Evolutionary conservation across 2,888 invertebrate genomes (phyloP).

Genomic region (Caenorhabditis panamensis): DNA sequence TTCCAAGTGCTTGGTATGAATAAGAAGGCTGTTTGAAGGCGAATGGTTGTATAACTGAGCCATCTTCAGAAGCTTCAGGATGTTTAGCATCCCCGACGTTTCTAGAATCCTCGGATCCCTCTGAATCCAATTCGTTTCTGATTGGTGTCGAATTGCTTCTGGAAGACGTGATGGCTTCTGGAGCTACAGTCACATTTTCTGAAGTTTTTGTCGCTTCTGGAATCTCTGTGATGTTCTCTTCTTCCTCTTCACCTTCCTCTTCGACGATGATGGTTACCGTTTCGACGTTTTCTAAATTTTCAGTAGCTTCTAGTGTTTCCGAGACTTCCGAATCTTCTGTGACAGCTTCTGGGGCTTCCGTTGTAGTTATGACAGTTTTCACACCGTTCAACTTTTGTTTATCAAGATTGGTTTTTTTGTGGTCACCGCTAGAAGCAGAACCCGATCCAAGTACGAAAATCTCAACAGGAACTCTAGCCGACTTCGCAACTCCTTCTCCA

Average conservation of each 20-base stretch:
- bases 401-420: neutral
- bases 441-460: slow-evolving; percentile 41
- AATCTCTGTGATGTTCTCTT: slow-evolving; percentile 3
- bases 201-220: neutral
- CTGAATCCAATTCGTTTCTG: neutral
- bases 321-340: neutral
- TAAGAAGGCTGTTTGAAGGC: slow-evolving; percentile 60
- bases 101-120: slow-evolving; percentile 8
- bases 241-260: slow-evolving; percentile 23
- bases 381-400: slow-evolving; percentile 1
- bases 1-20: slow-evolving; percentile 61
- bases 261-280: slow-evolving; percentile 23
- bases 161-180: slow-evolving; percentile 2
- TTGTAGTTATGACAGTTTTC: neutral
- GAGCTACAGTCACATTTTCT: slow-evolving; percentile 8
- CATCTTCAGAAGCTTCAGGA: neutral
- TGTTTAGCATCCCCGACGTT: neutral
- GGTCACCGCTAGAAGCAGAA: neutral
- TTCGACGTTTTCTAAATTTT: slow-evolving; percentile 16
- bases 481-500: slow-evolving; percentile 53
- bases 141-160: neutral
- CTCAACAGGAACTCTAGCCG: slow-evolving; percentile 56
- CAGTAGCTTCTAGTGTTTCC: neutral
- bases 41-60: slow-evolving; percentile 29
- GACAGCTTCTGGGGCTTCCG: neutral